phyloP scores from a whole-genome alignment of 2,888 invertebrate species.

The Leptinotarsa rubiginosa region DNA sequence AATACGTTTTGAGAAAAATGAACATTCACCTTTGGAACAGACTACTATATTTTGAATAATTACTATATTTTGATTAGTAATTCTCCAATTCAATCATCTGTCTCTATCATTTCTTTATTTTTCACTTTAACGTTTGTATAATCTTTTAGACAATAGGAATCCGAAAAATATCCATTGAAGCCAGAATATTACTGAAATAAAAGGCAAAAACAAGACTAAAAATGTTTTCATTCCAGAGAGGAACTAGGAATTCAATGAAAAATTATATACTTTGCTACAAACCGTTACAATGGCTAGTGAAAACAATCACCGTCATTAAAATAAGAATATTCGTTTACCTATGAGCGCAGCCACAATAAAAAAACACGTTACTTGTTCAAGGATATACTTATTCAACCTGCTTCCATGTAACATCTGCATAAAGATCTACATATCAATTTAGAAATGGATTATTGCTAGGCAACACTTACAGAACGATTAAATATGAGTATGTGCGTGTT shows the following conservation, averaged over 20 bases:
- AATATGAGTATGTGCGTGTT: too few species aligned
- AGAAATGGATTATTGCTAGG: background rate
- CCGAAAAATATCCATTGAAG: too few species aligned
- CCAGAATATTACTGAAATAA: too few species aligned
- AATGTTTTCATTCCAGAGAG: background rate
- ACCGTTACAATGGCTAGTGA: conserved; percentile 4
- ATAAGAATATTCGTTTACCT: conserved; percentile 8
- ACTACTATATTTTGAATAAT: too few species aligned
- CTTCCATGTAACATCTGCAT: conserved; percentile 10
- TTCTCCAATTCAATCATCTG: too few species aligned
- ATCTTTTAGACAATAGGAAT: too few species aligned
- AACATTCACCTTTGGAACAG: too few species aligned
- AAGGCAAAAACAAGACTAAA: too few species aligned
- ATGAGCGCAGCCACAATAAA: conserved; percentile 6
- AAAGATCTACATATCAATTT: conserved; percentile 10
- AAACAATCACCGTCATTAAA: conserved; percentile 15
- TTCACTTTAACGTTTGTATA: too few species aligned
- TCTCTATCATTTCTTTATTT: too few species aligned
- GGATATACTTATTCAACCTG: conserved; percentile 4
- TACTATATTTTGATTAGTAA: too few species aligned
- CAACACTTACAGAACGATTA: background rate
- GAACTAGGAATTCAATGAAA: conserved; percentile 12
- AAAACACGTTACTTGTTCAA: conserved; percentile 6
- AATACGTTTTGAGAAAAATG: too few species aligned
- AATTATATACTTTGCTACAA: background rate